These are phyloP conservation scores for Cataglyphis altisquamis DNA, from an alignment of 2,888 invertebrate species.

Conservation along the genomic window DNA sequence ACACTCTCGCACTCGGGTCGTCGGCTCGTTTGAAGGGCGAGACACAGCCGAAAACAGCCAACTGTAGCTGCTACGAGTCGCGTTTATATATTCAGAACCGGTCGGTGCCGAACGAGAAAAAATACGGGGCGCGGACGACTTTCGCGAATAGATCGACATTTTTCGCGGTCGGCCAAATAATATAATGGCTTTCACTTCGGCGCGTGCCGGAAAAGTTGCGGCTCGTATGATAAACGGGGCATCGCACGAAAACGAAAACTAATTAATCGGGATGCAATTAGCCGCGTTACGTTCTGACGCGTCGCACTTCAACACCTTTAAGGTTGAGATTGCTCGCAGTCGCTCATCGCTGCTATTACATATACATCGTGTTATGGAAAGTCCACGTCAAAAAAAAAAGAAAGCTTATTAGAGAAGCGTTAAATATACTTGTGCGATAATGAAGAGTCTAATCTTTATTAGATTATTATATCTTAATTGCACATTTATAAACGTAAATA, in stretches of 20 bases:
- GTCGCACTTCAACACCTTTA: slow-evolving; percentile 19
- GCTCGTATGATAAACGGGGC: slow-evolving; percentile 61
- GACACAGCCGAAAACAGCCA: slow-evolving; percentile 68
- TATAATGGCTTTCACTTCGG: slow-evolving; percentile 85
- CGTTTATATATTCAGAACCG: slow-evolving; percentile 81
- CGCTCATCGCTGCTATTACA: slow-evolving; percentile 40
- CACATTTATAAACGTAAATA: slow-evolving; percentile 27
- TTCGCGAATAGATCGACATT: slow-evolving; percentile 80
- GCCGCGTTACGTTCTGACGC: slow-evolving; percentile 28
- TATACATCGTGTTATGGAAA: slow-evolving; percentile 21
- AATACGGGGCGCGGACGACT: slow-evolving; percentile 77
- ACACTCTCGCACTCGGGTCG: background rate
- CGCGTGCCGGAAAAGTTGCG: slow-evolving; percentile 64
- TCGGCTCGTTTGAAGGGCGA: slow-evolving; percentile 71
- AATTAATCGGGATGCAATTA: slow-evolving; percentile 66
- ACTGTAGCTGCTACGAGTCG: slow-evolving; percentile 65
- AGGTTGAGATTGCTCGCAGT: slow-evolving; percentile 34
- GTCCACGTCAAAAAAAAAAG: slow-evolving; percentile 10
- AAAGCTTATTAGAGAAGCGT: slow-evolving; percentile 20
- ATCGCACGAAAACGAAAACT: slow-evolving; percentile 52
- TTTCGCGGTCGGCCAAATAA: slow-evolving; percentile 83
- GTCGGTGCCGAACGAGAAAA: slow-evolving; percentile 78
- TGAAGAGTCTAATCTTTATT: background rate
- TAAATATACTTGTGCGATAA: background rate
- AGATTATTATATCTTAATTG: slow-evolving; percentile 1